phyloP scores from a whole-genome alignment of 2,797 vertebrate genomes.

The Hybognathus amarus region DNA sequence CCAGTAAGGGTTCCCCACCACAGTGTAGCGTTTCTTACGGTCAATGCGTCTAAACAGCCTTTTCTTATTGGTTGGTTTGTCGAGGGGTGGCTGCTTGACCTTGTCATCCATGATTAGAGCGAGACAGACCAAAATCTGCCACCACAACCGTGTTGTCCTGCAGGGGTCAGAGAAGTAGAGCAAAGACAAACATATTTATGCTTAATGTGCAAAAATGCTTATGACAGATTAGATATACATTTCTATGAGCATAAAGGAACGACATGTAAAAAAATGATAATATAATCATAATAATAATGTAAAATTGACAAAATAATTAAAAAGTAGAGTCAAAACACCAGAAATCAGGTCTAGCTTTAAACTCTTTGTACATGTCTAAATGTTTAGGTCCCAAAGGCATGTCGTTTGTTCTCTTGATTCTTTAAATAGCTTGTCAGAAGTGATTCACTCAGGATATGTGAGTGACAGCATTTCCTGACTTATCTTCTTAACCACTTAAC shows the following conservation, averaged over 20 bases:
- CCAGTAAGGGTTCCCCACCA: conserved; percentile 98
- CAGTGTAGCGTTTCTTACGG: conserved; percentile 93
- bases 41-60: conserved; percentile 75
- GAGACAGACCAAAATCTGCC: conserved; percentile 93
- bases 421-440: not conserved
- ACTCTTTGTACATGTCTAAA: not conserved
- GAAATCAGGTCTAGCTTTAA: conserved; percentile 6
- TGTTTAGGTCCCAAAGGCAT: conserved; percentile 9
- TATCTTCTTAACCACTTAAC: not conserved
- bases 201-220: not conserved
- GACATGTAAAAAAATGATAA: not conserved
- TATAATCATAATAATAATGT: too few relatives aligned
- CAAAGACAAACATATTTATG: not conserved
- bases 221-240: not conserved
- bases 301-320: not conserved
- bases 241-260: not conserved
- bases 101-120: conserved; percentile 89
- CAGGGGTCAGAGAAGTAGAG: conserved; percentile 17
- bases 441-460: not conserved
- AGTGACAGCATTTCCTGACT: conserved; percentile 1
- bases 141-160: conserved; percentile 96
- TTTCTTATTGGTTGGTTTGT: conserved; percentile 80
- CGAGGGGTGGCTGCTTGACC: conserved; percentile 72
- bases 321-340: not conserved
- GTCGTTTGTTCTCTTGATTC: not conserved